Base-by-base conservation (phyloP, 2,113 vertebrate species). In the Nycticebus coucang region DNA sequence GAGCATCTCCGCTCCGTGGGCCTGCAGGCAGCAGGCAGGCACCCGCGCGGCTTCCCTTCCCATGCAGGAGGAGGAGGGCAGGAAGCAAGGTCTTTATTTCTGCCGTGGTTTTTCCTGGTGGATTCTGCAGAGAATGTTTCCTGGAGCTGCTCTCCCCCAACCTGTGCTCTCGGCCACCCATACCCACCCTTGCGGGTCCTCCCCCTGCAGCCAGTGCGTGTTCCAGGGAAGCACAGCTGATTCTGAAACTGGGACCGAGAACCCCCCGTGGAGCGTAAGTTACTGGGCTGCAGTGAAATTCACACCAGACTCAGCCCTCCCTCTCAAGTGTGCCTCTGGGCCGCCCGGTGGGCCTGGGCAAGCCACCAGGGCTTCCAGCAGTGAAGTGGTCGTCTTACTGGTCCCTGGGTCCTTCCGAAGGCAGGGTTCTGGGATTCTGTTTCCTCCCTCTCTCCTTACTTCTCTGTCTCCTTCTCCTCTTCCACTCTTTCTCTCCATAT, bases 151-250 rank as follows among this genome's bases (percentile, higher is more conserved):
- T 77, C 53, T 64, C 74, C 26, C 6, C 4, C 33, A 69, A 45
- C 19, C 21, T 10, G 41, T 5, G 41, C 55, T 22, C 8, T 45
- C 37, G 33, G 28, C 71, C 59, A n/a, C n/a, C 14, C 0, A 71
- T 41, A 45, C 12, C 19, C 6, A 22, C 4, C 8, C n/a, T 35
- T 59, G 35, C 7, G 21, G 18, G 9, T 24, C 11, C 28, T 59
- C n/a, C 7, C 41, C 55, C 2, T 0, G 37, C 17, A 53, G 19
- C 5, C 78, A 30, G 0, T 18, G 0, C 41, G 11, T 37, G 9
- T 50, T 91, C 30, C 75, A 50, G 1, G 33, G 6, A 91, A 85
- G 12, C 11, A 19, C 35, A 82, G 57, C 4, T 0, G 0, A 55
- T 55, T 79, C 64, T 83, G 35, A 9, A 9, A 37, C 0, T 14